Conservation (phyloP, 2,797 vertebrate species). For the Gambusia yucatana region DNA sequence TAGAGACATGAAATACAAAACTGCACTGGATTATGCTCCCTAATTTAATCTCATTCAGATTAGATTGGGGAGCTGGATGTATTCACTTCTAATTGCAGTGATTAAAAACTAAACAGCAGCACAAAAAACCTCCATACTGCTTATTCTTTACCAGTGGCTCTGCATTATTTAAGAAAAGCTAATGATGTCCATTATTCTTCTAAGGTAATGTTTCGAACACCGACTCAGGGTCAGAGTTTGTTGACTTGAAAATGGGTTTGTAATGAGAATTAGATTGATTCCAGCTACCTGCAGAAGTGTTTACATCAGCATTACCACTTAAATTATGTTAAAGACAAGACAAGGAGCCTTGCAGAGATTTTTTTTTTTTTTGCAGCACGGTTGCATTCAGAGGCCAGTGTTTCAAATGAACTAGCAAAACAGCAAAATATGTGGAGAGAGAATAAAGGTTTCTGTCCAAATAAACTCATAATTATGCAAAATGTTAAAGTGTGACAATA, state of each 20-base stretch:
- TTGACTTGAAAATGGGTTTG: slow-evolving; percentile 48
- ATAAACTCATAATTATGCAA: neutral
- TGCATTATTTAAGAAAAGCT: slow-evolving; percentile 48
- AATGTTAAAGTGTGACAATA: neutral
- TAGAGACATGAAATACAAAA: neutral
- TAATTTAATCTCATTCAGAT: slow-evolving; percentile 1
- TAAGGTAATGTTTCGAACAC: slow-evolving; percentile 43
- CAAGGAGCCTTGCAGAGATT: slow-evolving; percentile 12
- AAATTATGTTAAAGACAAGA: slow-evolving; percentile 22
- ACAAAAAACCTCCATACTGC: slow-evolving; percentile 36
- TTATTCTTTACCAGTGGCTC: slow-evolving; percentile 36
- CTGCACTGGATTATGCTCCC: neutral
- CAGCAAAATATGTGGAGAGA: neutral
- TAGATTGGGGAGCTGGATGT: slow-evolving; percentile 19
- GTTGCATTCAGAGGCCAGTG: slow-evolving; percentile 10
- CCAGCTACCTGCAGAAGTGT: slow-evolving; percentile 39
- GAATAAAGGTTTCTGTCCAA: neutral
- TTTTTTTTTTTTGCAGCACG: neutral
- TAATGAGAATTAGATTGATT: slow-evolving; percentile 71
- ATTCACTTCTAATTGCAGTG: slow-evolving; percentile 19
- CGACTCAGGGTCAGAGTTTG: slow-evolving; percentile 17
- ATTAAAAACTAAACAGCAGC: slow-evolving; percentile 1
- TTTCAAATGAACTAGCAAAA: slow-evolving; percentile 31
- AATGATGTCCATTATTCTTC: slow-evolving; percentile 73
- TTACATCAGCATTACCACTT: slow-evolving; percentile 43